Percentiles rank a stretch among this genome's conserved stretches.
phyloP scores from a whole-genome alignment of 2,888 invertebrate genomes.

The Athalia circularis region DNA sequence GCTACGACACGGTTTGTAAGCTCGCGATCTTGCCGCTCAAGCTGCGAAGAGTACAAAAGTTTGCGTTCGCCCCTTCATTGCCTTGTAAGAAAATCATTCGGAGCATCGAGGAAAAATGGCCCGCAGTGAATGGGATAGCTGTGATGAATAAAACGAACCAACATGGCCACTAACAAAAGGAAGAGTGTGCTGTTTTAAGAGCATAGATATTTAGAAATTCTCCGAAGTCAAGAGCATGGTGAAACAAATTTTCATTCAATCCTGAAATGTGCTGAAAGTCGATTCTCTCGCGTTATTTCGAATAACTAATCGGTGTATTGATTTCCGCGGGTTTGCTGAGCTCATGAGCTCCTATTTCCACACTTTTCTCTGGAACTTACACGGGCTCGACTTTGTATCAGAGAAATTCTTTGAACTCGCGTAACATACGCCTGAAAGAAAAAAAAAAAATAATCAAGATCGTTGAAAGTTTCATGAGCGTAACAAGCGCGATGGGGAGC shows the following conservation, averaged over 20 bases:
- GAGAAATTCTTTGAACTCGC: neutral
- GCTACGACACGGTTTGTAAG: neutral
- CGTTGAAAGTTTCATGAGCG: neutral
- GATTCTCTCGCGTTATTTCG: too few relatives aligned
- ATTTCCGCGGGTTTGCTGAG: too few relatives aligned
- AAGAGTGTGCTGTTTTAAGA: neutral
- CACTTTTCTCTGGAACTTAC: too few relatives aligned
- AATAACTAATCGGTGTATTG: too few relatives aligned
- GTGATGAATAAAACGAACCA: neutral
- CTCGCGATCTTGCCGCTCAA: neutral
- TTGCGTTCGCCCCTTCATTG: slow-evolving; percentile 17
- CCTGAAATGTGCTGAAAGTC: too few relatives aligned
- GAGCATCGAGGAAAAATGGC: slow-evolving; percentile 2
- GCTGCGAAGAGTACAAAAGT: neutral
- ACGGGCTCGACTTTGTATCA: too few relatives aligned
- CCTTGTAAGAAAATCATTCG: slow-evolving; percentile 29
- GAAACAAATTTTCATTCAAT: neutral
- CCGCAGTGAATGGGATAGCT: neutral
- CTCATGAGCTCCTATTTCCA: too few relatives aligned
- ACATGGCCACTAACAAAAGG: neutral
- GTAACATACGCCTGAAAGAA: neutral
- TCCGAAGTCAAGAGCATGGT: neutral
- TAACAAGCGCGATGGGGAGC: slow-evolving; percentile 7
- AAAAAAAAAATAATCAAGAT: slow-evolving; percentile 12
- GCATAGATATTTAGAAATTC: neutral